Evolutionary conservation across 2,113 vertebrate species (phyloP).

Genomic region (Prunella fulvescens): DNA sequence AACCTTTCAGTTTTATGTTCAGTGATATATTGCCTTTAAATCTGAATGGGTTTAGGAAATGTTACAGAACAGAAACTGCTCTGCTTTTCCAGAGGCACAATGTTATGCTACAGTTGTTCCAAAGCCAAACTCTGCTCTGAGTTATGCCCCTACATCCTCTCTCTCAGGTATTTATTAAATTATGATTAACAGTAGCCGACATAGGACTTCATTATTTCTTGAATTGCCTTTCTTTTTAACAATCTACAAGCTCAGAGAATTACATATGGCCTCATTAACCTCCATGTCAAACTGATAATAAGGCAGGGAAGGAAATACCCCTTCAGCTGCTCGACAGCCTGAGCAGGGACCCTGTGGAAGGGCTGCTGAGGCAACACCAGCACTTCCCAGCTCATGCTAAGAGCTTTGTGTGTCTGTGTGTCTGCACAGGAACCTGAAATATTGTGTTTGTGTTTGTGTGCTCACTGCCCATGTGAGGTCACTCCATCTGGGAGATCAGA

Average conservation of each 20-base stretch:
- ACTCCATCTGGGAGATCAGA: not conserved
- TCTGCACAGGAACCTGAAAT: not conserved
- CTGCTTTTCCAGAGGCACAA: slow-evolving; percentile 13
- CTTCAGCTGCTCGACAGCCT: not conserved
- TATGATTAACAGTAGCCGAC: not conserved
- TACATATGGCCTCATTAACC: not conserved
- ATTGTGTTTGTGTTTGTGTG: not conserved
- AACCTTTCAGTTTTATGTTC: slow-evolving; percentile 30
- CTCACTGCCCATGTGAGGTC: not conserved
- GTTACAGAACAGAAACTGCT: not conserved
- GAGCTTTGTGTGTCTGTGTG: rapidly evolving
- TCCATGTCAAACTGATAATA: not conserved
- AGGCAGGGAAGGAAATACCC: not conserved
- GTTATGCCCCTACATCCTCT: not conserved
- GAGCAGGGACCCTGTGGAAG: not conserved
- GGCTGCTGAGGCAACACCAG: not conserved
- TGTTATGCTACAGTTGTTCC: not conserved
- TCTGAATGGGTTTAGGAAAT: slow-evolving; percentile 13
- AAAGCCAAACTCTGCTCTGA: not conserved
- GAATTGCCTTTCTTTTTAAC: not conserved
- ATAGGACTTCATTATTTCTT: not conserved
- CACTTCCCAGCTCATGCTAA: rapidly evolving
- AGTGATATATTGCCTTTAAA: slow-evolving; percentile 34
- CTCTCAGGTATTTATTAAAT: slow-evolving; percentile 9
- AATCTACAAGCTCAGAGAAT: not conserved